These are phyloP conservation scores for Microcebus ravelobensis DNA, from an alignment of 2,113 vertebrate species.

Conservation along the genomic window DNA sequence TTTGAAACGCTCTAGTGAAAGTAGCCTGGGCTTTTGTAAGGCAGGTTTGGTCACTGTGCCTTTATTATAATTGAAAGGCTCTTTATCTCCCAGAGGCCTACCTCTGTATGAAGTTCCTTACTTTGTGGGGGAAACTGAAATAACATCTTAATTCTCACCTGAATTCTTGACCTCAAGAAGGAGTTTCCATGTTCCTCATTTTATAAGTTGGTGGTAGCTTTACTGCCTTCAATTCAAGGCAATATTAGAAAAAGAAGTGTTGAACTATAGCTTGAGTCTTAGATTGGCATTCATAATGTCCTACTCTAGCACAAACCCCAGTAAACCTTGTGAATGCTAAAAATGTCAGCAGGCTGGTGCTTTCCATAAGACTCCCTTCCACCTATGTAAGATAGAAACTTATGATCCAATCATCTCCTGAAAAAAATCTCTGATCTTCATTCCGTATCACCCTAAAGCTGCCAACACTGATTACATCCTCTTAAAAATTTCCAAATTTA, in stretches of 20 bases:
- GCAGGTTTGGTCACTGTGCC: background rate
- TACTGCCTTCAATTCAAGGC: background rate
- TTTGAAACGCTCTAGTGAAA: background rate
- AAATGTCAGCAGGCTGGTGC: background rate
- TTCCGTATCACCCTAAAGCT: background rate
- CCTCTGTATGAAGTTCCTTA: background rate
- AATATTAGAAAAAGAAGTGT: background rate
- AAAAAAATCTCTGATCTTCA: slow-evolving; percentile 16
- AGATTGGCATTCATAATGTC: background rate
- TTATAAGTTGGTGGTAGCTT: background rate
- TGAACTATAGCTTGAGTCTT: background rate
- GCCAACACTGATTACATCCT: background rate
- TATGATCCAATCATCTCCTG: background rate
- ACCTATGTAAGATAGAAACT: background rate
- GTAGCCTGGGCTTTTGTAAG: background rate
- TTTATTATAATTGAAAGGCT: background rate
- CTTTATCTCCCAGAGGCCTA: background rate
- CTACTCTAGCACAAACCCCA: background rate
- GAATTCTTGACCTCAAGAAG: background rate
- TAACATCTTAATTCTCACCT: background rate
- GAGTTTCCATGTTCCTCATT: background rate
- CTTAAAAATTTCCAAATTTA: background rate
- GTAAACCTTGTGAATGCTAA: background rate
- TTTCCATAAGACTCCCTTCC: background rate
- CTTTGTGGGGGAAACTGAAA: background rate